Base-by-base conservation (phyloP, 2,113 vertebrate species). In the Tyto alba region DNA sequence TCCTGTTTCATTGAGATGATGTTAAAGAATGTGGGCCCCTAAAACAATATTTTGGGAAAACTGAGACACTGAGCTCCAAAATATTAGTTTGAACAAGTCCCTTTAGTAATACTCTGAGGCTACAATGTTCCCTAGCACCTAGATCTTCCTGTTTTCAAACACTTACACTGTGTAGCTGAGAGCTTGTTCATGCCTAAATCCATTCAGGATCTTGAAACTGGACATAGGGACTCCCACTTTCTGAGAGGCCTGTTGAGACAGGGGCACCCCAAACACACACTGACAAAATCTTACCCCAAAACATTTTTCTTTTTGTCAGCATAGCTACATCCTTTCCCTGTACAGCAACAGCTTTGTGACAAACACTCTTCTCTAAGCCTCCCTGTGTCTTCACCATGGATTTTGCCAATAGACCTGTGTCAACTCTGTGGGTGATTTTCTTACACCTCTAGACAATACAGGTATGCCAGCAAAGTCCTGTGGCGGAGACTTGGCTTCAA, bases 401-500 rank as follows among this genome's bases (percentile, higher is more conserved):
- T 62, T 95, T 93, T 96, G 91, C 91, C 91, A 95, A 66, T 7
- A 88, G 38, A 91, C 8, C 73, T 59, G 22, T 62, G 53, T 89
- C 66, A 96, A 1, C 93, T 91, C 93, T 13, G 62, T 85, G 88
- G 91, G 94, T 6, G 69, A 79, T 89, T 92, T 96, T 93, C 79
- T 97, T 94, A 89, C 87, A 91, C 91, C 77, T 96, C 84, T 53
- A 97, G 77, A 89, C 87, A 92, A 60, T 78, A 63, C 57, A 72
- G 43, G 69, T 29, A 82, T 68, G 91, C 89, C 93, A 95, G 57
- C 71, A 93, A 95, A 95, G 95, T 78, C 89, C 89, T 78, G 91
- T 91, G 87, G 56, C 1, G 43, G 76, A 84, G 94, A 94, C 81
- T 89, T 95, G 87, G 43, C 78, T 96, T 82, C 85, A 64, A 19